Base-by-base conservation (phyloP, 2,797 vertebrate genomes). In the Peromyscus attwateri region DNA sequence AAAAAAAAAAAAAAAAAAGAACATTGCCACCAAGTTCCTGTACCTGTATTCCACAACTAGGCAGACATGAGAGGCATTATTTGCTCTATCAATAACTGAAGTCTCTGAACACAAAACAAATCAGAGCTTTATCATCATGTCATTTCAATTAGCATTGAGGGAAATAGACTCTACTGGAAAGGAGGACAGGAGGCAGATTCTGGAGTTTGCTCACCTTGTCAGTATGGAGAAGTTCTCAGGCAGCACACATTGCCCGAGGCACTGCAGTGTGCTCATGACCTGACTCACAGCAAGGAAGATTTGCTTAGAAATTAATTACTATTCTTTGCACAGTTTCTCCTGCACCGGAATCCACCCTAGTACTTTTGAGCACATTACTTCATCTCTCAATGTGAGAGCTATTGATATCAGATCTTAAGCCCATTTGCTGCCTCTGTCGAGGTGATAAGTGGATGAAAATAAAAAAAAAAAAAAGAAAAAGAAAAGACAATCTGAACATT, bases 331-430 rank as follows among this genome's bases (percentile, higher is more conserved):
- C 8, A 68, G 88, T 27, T 76, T 46, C 0, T 96, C 88, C 21
- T 68, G 97, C 89, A 94, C 91, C 82, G 79, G 96, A 96, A 95
- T 96, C 98, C 43, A 98, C 85, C 3, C 73, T 87, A 37, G 87
- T 62, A 57, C 96, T 97, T 95, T 96, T 93, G 95, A 71, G 81
- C 98, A 76, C 96, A 68, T 46, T 80, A 90, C 46, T 62, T 96
- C 92, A 79, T 90, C 91, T 97, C 95, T 85, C 97, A 96, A 79
- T 93, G 96, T 83, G 27, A 95, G 98, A 95, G 29, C 92, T 91
- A 46, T 91, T 93, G 83, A 17, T 95, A 77, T 96, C 83, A 90
- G 98, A 95, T 97, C 95, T 98, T 94, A 94, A 97, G 23, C 76
- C 91, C 77, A 71, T 96, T 62, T n/a, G 92, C 91, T 92, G 27